Evolutionary conservation across 2,888 invertebrate species (phyloP), one percentile per base, ranked within the genome.

Genomic region (Parnassius mnemosyne): DNA sequence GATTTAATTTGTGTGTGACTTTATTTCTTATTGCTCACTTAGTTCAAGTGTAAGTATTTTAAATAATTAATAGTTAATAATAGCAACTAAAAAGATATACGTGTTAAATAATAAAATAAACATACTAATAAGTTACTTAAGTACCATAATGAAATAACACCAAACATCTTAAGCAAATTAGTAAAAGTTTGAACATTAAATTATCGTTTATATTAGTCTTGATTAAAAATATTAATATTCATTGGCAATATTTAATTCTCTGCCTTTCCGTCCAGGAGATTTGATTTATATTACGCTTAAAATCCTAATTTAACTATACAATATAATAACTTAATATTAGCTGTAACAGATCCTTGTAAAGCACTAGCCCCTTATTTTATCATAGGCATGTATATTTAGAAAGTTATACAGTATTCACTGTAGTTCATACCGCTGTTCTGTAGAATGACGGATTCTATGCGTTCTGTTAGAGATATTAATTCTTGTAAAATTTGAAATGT

Each of bases 211-310:
- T 11, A 11, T 46, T 12, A 46, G n/a, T n/a, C 46, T 46, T 46
- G 46, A 46, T 12, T 12, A 12, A 5, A 49, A 49, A 13, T 3
- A 34, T 34, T 12, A 9, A 25, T 53, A 42, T 49, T 55, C 11
- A 44, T 43, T 5, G 43, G 50, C 25, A 41, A 53, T 60, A 47
- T 16, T 52, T 1, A 53, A 57, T 10, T 65, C 57, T 62, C 41
- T 57, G 62, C 57, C 62, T 62, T 65, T 62, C 65, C 65, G 65
- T 65, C 65, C 65, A 65, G 46, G 60, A 25, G 25, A 9, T 57
- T 57, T 61, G 7, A 46, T 57, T 61, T 60, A 13, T 20, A 43
- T 11, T 43, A 58, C 34, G 53, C 53, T 53, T 53, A 16, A 2
- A 20, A 11, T 57, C 20, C 41, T 57, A 50, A 5, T 42, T 41